Conservation (phyloP, 2,797 vertebrate genomes). For the Trematomus bernacchii region DNA sequence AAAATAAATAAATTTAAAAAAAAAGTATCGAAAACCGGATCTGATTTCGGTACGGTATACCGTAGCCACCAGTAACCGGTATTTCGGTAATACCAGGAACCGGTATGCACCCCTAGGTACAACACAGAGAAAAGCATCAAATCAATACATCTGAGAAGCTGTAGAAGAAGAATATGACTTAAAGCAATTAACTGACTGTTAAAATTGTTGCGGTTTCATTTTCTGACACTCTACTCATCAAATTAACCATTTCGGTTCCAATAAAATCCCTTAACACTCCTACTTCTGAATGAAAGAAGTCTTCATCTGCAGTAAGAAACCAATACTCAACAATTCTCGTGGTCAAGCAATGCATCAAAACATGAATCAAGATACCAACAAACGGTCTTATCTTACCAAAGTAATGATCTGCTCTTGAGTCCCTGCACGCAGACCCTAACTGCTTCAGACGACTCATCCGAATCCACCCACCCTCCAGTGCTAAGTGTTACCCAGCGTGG, state of each 20-base stretch:
- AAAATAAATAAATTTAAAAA: too few relatives aligned
- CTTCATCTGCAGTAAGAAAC: too few relatives aligned
- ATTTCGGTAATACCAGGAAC: too few relatives aligned
- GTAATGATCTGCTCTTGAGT: constrained; percentile 27
- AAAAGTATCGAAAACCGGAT: too few relatives aligned
- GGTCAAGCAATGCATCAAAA: background rate
- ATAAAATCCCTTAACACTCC: background rate
- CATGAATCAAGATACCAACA: background rate
- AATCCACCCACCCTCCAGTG: constrained; percentile 46
- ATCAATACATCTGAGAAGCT: background rate
- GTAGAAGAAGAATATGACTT: background rate
- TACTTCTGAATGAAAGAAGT: background rate
- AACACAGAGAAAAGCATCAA: too few relatives aligned
- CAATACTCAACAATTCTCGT: too few relatives aligned
- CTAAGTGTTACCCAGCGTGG: constrained; percentile 17
- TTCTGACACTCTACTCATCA: background rate
- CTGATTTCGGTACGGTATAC: too few relatives aligned
- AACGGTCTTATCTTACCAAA: constrained; percentile 54
- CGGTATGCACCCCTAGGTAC: too few relatives aligned
- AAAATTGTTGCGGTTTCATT: background rate
- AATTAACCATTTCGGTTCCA: background rate
- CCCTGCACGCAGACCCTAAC: constrained; percentile 30
- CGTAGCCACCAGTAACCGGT: too few relatives aligned
- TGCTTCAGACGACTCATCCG: constrained; percentile 38
- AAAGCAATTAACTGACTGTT: background rate